A percentile compares a stretch with the other conserved stretches of the same genome.
phyloP scores from a whole-genome alignment of 2,797 vertebrate species.

The Xenopus petersii region DNA sequence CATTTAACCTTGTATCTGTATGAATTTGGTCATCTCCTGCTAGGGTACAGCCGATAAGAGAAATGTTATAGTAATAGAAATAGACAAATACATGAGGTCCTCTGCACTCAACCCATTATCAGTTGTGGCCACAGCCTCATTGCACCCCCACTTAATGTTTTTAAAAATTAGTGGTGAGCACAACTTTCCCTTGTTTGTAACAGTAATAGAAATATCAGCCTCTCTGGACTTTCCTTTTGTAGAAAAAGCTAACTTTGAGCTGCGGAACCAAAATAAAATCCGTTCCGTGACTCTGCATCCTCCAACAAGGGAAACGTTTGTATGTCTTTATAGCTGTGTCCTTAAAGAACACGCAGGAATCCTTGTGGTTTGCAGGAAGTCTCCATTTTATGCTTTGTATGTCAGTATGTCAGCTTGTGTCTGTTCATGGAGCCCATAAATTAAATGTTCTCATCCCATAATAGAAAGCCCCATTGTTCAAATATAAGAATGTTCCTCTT shows the following conservation, averaged over 20 bases:
- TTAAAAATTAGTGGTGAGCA: too few species aligned
- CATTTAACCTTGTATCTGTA: too few species aligned
- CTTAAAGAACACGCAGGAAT: slow-evolving; percentile 33
- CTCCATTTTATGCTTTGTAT: slow-evolving; percentile 25
- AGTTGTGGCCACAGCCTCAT: too few species aligned
- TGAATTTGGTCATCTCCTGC: too few species aligned
- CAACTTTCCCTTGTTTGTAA: too few species aligned
- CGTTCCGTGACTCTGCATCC: not conserved
- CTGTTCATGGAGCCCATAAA: slow-evolving; percentile 23
- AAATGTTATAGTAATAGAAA: too few species aligned
- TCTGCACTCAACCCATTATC: too few species aligned
- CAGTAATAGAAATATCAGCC: too few species aligned
- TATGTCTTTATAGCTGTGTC: slow-evolving; percentile 14
- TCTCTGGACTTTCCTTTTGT: not conserved
- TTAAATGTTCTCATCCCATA: slow-evolving; percentile 29
- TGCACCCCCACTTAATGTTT: too few species aligned
- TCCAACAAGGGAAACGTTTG: slow-evolving; percentile 1
- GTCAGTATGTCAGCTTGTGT: slow-evolving; percentile 30
- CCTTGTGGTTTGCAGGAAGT: slow-evolving; percentile 30
- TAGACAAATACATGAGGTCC: too few species aligned
- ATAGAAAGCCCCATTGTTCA: slow-evolving; percentile 30
- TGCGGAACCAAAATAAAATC: not conserved
- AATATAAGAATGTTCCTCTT: slow-evolving; percentile 3
- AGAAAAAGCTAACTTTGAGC: not conserved
- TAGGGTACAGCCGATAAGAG: too few species aligned